Evolutionary conservation across 1,140 invertebrate species (phyloP).

Genomic region (Cyrtorhinus lividipennis): DNA sequence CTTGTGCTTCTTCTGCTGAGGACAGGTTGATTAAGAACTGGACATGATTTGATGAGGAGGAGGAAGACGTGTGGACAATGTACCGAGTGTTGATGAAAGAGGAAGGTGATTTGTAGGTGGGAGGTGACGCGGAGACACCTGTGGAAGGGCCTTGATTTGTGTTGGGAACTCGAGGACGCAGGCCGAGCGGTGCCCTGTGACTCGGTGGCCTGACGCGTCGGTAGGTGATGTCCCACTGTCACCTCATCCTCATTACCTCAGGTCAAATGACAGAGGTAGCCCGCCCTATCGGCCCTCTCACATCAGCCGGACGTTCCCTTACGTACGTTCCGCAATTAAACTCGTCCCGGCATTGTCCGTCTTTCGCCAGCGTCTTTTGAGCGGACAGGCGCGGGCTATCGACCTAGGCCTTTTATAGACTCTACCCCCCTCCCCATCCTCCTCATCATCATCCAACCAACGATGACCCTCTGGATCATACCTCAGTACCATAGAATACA

Average conservation of each 20-base stretch:
- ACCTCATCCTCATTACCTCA: constrained; percentile 16
- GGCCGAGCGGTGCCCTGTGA: too few relatives aligned
- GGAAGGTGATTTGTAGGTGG: constrained; percentile 11
- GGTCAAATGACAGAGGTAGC: constrained; percentile 12
- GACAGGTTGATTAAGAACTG: constrained; percentile 6
- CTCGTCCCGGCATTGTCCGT: constrained; percentile 4
- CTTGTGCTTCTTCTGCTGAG: too few relatives aligned
- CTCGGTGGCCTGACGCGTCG: too few relatives aligned
- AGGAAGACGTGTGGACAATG: constrained; percentile 8
- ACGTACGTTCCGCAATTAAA: constrained; percentile 1
- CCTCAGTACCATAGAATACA: too few relatives aligned
- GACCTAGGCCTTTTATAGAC: not conserved
- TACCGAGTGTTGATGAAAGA: constrained; percentile 15
- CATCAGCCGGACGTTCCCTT: too few relatives aligned
- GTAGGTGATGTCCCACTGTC: constrained; percentile 14
- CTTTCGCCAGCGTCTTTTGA: not conserved
- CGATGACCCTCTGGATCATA: not conserved
- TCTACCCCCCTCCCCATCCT: not conserved
- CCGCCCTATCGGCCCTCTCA: not conserved
- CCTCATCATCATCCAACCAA: not conserved
- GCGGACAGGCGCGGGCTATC: constrained; percentile 3
- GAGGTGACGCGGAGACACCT: constrained; percentile 12
- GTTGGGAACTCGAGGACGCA: constrained; percentile 7
- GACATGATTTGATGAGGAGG: not conserved
- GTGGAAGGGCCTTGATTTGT: constrained; percentile 14